Conservation (phyloP, 2,888 invertebrate species). For the Acholoe squamosa region DNA sequence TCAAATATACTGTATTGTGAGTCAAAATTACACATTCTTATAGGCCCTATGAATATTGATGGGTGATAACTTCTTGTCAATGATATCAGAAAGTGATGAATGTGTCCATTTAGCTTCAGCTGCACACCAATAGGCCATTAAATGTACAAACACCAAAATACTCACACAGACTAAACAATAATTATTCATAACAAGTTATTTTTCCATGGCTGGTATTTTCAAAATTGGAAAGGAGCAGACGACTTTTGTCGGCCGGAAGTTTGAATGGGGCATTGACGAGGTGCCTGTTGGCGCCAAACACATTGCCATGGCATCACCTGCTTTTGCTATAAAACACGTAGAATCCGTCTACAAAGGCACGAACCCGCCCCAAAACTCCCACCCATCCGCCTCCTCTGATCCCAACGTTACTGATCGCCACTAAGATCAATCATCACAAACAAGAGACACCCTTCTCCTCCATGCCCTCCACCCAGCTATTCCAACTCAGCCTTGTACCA, state of each 20-base stretch:
- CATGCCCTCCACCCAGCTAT: not conserved
- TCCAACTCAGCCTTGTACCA: not conserved
- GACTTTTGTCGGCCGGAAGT: not conserved
- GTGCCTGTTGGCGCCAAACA: not conserved
- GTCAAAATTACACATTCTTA: too few species aligned
- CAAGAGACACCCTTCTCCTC: not conserved
- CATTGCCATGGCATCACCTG: constrained; percentile 37
- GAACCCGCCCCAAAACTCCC: constrained; percentile 11
- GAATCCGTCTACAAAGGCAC: not conserved
- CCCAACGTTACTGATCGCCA: not conserved
- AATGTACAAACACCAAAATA: too few species aligned
- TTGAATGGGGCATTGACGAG: not conserved
- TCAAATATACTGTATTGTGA: too few species aligned
- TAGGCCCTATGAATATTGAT: too few species aligned
- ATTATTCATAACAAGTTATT: not conserved
- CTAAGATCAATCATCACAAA: constrained; percentile 36
- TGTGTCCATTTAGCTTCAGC: too few species aligned
- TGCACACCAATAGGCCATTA: too few species aligned
- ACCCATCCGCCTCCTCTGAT: not conserved
- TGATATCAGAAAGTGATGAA: too few species aligned
- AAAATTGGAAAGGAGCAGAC: not conserved
- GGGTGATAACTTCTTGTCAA: too few species aligned
- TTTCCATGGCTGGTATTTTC: not conserved
- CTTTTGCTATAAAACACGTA: not conserved
- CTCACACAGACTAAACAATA: not conserved